Evolutionary conservation across 2,888 invertebrate species (phyloP).

Genomic region (Pristionchus entomophagus): DNA sequence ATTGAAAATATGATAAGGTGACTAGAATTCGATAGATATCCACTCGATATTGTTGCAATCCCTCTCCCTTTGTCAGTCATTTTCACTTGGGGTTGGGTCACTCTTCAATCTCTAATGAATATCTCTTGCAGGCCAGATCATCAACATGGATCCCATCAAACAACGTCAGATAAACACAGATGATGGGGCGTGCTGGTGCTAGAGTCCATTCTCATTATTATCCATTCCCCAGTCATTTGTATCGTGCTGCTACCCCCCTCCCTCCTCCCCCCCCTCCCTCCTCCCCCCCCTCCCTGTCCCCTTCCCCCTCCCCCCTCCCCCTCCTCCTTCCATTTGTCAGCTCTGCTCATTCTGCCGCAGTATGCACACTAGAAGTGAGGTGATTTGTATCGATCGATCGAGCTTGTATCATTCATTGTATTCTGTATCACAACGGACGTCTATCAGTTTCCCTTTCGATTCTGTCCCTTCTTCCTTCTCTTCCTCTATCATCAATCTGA

Average conservation of each 20-base stretch:
- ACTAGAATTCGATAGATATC: neutral
- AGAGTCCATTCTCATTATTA: conserved; percentile 23
- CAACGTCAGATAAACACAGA: conserved; percentile 75
- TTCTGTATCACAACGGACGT: neutral
- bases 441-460: conserved; percentile 3
- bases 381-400: conserved; percentile 39
- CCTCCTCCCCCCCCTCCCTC: neutral
- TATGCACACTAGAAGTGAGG: conserved; percentile 42
- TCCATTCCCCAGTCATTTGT: no score
- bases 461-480: neutral
- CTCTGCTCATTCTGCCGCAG: conserved; percentile 31
- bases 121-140: conserved; percentile 65
- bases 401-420: conserved; percentile 29
- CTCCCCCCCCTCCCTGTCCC: neutral
- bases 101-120: neutral
- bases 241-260: neutral
- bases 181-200: conserved; percentile 76
- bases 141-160: conserved; percentile 74
- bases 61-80: neutral
- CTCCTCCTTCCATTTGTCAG: neutral
- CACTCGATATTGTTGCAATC: neutral
- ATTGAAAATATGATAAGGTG: neutral
- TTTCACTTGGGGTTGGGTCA: neutral
- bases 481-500: conserved; percentile 15
- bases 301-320: neutral